Evolutionary conservation across 2,113 vertebrate species (phyloP).

Genomic region (Quiscalus mexicanus): DNA sequence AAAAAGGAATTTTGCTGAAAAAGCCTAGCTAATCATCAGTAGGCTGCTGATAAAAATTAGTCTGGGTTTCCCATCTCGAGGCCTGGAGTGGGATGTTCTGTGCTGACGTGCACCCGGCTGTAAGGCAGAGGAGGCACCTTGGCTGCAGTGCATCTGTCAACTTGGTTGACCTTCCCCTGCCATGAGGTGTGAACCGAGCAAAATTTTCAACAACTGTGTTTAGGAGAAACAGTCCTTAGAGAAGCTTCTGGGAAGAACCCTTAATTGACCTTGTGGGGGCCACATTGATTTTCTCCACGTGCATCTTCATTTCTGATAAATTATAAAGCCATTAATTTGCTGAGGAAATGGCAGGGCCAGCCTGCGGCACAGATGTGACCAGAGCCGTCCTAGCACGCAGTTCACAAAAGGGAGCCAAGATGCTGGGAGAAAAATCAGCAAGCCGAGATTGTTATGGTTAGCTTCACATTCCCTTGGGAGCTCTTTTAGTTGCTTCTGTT

Average conservation of each 20-base stretch:
- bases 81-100: constrained; percentile 4
- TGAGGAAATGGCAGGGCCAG: constrained; percentile 94
- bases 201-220: constrained; percentile 57
- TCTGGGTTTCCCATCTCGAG: background rate
- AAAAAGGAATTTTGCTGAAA: constrained; percentile 41
- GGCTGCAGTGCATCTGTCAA: constrained; percentile 4
- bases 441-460: constrained; percentile 90
- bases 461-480: constrained; percentile 85
- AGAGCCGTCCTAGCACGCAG: constrained; percentile 84
- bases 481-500: constrained; percentile 86
- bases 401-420: constrained; percentile 84
- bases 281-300: constrained; percentile 93
- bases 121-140: constrained; percentile 36
- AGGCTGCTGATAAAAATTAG: constrained; percentile 49
- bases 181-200: constrained; percentile 12
- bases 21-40: background rate
- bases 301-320: constrained; percentile 99
- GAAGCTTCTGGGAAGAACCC: constrained; percentile 81
- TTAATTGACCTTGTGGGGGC: constrained; percentile 97
- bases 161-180: constrained; percentile 31
- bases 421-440: constrained; percentile 85
- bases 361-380: constrained; percentile 96
- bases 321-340: constrained; percentile 99
- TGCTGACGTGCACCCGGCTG: background rate
- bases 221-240: constrained; percentile 75